A percentile compares a stretch with the other conserved stretches of the same genome.
Conservation (phyloP, 2,888 invertebrate genomes). For the Eueremaeus valkanovi region DNA sequence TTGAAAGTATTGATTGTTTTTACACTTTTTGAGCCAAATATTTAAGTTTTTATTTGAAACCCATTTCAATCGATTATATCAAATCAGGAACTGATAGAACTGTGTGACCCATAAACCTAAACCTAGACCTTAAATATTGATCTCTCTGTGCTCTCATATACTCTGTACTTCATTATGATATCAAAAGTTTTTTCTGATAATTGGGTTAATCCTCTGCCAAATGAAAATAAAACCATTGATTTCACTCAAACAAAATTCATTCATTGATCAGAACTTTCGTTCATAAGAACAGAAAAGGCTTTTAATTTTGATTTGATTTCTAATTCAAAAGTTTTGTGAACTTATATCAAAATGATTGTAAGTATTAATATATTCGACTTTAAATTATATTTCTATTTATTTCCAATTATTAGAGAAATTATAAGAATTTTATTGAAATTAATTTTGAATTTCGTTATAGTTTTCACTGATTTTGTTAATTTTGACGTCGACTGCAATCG, state of each 20-base stretch:
- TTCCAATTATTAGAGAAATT: no score
- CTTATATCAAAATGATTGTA: slow-evolving; percentile 9
- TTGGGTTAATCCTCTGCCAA: slow-evolving; percentile 16
- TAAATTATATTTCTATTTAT: no score
- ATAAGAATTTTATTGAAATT: background rate
- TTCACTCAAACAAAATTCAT: slow-evolving; percentile 8
- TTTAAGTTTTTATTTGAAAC: background rate
- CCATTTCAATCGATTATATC: background rate
- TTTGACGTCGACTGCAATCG: background rate
- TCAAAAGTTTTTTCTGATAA: background rate
- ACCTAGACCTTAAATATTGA: background rate
- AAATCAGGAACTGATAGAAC: background rate
- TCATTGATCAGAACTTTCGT: background rate
- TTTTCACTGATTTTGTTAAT: background rate
- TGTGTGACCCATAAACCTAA: slow-evolving; percentile 12
- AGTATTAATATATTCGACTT: background rate
- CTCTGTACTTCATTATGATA: background rate
- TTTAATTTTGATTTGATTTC: background rate
- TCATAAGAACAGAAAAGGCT: background rate
- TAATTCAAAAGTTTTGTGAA: background rate
- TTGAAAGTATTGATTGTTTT: background rate
- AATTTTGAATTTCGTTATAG: background rate
- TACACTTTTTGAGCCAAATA: background rate
- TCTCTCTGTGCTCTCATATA: background rate
- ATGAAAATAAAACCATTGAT: slow-evolving; percentile 8